Percentiles rank a stretch among this genome's conserved stretches.
Conservation (phyloP, 2,797 vertebrate species). For the Sphenopsis melanotis region DNA sequence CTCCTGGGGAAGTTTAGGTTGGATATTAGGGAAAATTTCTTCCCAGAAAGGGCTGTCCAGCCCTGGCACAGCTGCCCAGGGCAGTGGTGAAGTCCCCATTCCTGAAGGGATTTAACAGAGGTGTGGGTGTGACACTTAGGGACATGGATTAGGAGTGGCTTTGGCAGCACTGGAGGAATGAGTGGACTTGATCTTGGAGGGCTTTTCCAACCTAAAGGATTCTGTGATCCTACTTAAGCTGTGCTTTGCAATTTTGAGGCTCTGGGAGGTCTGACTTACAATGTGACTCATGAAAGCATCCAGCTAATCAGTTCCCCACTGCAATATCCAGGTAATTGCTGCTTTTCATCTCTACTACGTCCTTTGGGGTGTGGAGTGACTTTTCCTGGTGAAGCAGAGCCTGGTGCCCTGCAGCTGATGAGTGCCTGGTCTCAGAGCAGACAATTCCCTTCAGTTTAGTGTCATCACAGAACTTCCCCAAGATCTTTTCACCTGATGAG, state of each 20-base stretch:
- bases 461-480: not conserved
- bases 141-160: not conserved
- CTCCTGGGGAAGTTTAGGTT: not conserved
- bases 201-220: not conserved
- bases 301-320: not conserved
- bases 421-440: not conserved
- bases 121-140: not conserved
- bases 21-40: not conserved
- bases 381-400: not conserved
- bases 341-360: not conserved
- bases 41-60: not conserved
- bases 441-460: not conserved
- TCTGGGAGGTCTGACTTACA: not conserved
- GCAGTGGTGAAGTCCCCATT: not conserved
- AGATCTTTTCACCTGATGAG: not conserved
- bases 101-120: not conserved
- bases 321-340: not conserved
- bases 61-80: not conserved
- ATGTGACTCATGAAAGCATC: not conserved
- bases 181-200: not conserved
- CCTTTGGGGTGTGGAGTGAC: not conserved
- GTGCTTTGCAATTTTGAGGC: not conserved
- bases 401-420: not conserved
- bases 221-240: not conserved
- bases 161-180: not conserved